These are phyloP conservation scores for Enteromius thamalakanensis DNA, from an alignment of 2,797 vertebrate species.

Conservation along the genomic window DNA sequence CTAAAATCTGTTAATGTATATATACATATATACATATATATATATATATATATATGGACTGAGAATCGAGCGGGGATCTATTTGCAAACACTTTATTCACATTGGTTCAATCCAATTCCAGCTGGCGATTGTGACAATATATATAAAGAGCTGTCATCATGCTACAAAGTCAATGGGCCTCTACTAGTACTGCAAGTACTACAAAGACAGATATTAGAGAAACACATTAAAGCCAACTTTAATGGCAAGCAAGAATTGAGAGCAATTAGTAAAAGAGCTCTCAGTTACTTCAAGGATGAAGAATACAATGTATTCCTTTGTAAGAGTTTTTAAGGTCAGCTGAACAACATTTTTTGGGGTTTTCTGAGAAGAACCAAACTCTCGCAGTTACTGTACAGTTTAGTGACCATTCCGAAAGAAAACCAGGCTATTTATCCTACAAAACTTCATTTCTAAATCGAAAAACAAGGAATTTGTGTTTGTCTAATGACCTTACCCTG, in stretches of 20 bases:
- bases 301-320: conserved; percentile 40
- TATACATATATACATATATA: no score
- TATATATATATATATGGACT: no score
- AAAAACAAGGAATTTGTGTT: not conserved
- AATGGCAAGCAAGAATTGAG: not conserved
- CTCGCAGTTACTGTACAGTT: not conserved
- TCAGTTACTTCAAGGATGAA: conserved; percentile 13
- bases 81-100: no score
- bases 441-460: not conserved
- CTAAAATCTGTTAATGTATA: not conserved
- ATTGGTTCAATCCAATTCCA: no score
- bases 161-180: not conserved
- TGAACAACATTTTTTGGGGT: conserved; percentile 4
- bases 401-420: not conserved
- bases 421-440: not conserved
- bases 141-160: not conserved
- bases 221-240: conserved; percentile 18
- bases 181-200: not conserved
- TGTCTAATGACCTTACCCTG: not conserved
- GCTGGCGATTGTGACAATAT: no score
- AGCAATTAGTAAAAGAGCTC: conserved; percentile 6
- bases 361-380: conserved; percentile 16
- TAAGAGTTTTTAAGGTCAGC: conserved; percentile 2
- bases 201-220: conserved; percentile 17
- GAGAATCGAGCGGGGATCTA: no score